Evolutionary conservation across 2,888 invertebrate species (phyloP).

Genomic region (Habroteleia sp.): DNA sequence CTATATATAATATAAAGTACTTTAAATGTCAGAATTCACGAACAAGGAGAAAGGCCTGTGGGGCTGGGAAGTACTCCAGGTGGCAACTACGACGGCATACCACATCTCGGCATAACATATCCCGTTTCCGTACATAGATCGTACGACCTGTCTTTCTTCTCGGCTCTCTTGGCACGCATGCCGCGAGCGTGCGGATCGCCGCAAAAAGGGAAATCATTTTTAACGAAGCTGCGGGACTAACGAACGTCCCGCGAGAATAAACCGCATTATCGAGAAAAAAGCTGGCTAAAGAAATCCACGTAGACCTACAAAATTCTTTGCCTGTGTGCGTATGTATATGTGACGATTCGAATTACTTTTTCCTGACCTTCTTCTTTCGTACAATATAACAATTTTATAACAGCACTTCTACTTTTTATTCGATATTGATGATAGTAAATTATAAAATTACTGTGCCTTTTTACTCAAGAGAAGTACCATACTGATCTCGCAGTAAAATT

Average conservation of each 20-base stretch:
- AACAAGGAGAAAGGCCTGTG: constrained; percentile 27
- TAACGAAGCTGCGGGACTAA: constrained; percentile 69
- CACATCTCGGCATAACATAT: constrained; percentile 65
- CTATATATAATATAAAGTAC: too few relatives aligned
- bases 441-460: background rate
- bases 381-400: constrained; percentile 39
- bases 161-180: constrained; percentile 56
- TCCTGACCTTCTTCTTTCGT: constrained; percentile 25
- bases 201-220: constrained; percentile 75
- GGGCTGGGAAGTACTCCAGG: constrained; percentile 60
- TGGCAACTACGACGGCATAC: constrained; percentile 63
- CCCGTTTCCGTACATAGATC: constrained; percentile 75
- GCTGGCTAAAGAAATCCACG: constrained; percentile 52
- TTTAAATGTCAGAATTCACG: constrained; percentile 22
- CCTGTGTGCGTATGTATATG: too few relatives aligned
- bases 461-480: too few relatives aligned
- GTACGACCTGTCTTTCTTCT: constrained; percentile 61
- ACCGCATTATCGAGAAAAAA: constrained; percentile 50
- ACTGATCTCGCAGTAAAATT: too few relatives aligned
- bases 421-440: background rate
- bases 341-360: constrained; percentile 39
- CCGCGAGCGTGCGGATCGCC: constrained; percentile 59
- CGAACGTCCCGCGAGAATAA: constrained; percentile 64
- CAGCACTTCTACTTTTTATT: constrained; percentile 24
- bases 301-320: constrained; percentile 54